Conservation (phyloP, 92 coral and sea anemone genomes). For the Paramuricea clavata region DNA sequence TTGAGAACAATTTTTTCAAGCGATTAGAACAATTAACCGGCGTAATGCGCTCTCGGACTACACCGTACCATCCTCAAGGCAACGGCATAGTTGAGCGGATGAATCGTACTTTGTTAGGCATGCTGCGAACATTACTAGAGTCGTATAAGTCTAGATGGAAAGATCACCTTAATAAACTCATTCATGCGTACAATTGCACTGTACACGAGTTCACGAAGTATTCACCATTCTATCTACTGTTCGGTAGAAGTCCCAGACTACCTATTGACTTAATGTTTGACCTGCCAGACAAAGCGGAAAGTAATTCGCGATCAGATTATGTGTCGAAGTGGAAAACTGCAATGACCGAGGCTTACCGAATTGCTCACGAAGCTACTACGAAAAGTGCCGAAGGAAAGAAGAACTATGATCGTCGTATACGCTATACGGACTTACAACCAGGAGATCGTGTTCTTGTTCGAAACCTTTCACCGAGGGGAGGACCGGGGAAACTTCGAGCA, state of each 20-base stretch:
- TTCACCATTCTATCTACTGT: constrained; percentile 58
- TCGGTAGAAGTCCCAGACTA: constrained; percentile 53
- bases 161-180: constrained; percentile 61
- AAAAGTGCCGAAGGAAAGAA: no score
- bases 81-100: constrained; percentile 50
- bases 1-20: constrained; percentile 55
- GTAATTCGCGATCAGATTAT: no score
- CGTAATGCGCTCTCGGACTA: constrained; percentile 52
- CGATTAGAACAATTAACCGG: constrained; percentile 54
- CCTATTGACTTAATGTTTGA: no score
- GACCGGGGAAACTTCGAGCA: no score
- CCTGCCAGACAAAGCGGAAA: no score
- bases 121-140: constrained; percentile 66
- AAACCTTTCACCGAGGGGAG: no score
- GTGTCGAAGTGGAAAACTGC: no score
- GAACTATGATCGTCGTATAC: neutral
- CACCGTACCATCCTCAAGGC: constrained; percentile 58
- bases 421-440: neutral
- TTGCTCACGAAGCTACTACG: no score
- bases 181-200: constrained; percentile 66
- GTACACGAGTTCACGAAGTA: constrained; percentile 61
- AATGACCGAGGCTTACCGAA: no score
- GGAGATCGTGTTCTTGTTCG: neutral
- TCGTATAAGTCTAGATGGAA: constrained; percentile 67
- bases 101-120: constrained; percentile 57